Evolutionary conservation across 2,888 invertebrate genomes (phyloP).

Genomic region (Platycheirus rosarum): DNA sequence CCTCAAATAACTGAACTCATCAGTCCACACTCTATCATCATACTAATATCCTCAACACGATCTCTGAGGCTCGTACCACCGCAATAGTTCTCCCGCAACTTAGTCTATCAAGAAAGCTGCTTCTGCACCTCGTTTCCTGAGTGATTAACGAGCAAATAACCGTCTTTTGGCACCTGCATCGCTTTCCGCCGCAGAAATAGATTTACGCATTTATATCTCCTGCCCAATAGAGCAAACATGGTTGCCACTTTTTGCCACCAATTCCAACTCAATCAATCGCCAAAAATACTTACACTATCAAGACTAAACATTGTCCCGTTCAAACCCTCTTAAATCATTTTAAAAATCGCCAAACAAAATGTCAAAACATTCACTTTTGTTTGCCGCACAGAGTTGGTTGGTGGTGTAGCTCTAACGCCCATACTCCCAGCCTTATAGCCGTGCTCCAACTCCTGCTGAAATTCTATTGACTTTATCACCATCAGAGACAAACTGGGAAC

Average conservation of each 20-base stretch:
- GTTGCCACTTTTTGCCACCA: conserved; percentile 32
- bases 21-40: conserved; percentile 21
- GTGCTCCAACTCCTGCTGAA: conserved; percentile 22
- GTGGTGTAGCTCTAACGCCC: conserved; percentile 58
- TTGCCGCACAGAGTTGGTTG: conserved; percentile 3
- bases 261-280: neutral
- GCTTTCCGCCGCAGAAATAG: conserved; percentile 28
- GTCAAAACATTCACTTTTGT: conserved; percentile 71
- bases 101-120: conserved; percentile 18
- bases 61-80: neutral
- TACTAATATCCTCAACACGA: conserved; percentile 38
- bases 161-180: conserved; percentile 52
- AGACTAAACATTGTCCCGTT: conserved; percentile 46
- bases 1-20: conserved; percentile 12
- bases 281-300: conserved; percentile 37
- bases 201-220: conserved; percentile 52
- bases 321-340: conserved; percentile 62
- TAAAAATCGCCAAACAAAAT: conserved; percentile 59
- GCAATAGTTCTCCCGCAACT: too few relatives aligned
- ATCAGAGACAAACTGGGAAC: conserved; percentile 54
- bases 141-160: conserved; percentile 58
- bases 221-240: neutral
- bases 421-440: conserved; percentile 20
- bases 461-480: conserved; percentile 70
- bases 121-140: conserved; percentile 52